Evolutionary conservation across 1,140 invertebrate species (phyloP).

Genomic region (Lucilia sericata): DNA sequence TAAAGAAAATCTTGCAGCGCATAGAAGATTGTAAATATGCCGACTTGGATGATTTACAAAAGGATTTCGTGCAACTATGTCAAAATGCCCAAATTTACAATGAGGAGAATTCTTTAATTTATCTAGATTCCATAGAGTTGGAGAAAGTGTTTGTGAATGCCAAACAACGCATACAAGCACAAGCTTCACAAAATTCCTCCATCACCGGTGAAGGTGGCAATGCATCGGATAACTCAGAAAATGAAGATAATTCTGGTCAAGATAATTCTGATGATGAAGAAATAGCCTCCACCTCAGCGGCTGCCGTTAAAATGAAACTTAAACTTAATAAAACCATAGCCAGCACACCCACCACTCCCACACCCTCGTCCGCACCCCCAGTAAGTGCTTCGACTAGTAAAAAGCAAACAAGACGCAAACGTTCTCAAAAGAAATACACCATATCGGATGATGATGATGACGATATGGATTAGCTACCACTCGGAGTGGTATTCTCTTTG

Average conservation of each 20-base stretch:
- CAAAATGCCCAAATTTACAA: conserved; percentile 98
- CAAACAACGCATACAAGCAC: conserved; percentile 56
- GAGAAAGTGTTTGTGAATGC: conserved; percentile 87
- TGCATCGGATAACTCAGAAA: conserved; percentile 61
- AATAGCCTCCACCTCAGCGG: conserved; percentile 69
- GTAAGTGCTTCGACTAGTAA: conserved; percentile 61
- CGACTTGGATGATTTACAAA: conserved; percentile 89
- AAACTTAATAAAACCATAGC: conserved; percentile 66
- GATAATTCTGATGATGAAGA: conserved; percentile 73
- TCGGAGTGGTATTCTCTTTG: conserved; percentile 59
- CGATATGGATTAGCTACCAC: conserved; percentile 70
- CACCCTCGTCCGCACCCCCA: conserved; percentile 50
- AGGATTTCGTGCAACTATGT: conserved; percentile 93
- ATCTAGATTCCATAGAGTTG: conserved; percentile 94
- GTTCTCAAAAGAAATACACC: conserved; percentile 76
- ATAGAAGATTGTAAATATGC: conserved; percentile 90
- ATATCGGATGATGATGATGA: conserved; percentile 84
- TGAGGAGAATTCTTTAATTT: conserved; percentile 94
- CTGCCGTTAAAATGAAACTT: conserved; percentile 76
- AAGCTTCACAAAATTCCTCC: conserved; percentile 63
- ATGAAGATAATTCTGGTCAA: conserved; percentile 62
- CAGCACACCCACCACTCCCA: conserved; percentile 61
- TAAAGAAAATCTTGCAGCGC: conserved; percentile 89
- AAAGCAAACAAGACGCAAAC: conserved; percentile 72
- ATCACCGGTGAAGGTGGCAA: conserved; percentile 58